These are phyloP conservation scores for Hucho hucho DNA, from an alignment of 2,113 vertebrate genomes.

Conservation along the genomic window DNA sequence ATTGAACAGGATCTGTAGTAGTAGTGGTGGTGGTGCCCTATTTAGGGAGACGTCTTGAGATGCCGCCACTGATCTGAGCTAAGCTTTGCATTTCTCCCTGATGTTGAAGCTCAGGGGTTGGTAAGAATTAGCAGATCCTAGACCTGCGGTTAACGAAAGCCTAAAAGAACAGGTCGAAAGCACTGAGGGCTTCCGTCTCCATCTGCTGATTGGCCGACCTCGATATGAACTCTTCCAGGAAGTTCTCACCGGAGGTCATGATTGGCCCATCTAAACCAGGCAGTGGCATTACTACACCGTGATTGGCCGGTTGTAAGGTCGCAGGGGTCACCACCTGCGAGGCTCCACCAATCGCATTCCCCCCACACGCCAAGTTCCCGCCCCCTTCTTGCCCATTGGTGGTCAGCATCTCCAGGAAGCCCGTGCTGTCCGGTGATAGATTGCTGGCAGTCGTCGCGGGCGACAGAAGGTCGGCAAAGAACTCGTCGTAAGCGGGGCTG, in stretches of 20 bases:
- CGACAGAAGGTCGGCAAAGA: constrained; percentile 84
- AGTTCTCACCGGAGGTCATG: constrained; percentile 64
- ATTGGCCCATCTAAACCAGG: constrained; percentile 38
- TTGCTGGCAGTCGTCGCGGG: constrained; percentile 70
- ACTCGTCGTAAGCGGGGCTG: constrained; percentile 68
- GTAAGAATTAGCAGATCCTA: too few species aligned
- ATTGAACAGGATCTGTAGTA: too few species aligned
- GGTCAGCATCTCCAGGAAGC: constrained; percentile 77
- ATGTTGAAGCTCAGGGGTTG: too few species aligned
- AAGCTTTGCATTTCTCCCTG: too few species aligned
- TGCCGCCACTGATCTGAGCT: too few species aligned
- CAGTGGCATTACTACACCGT: constrained; percentile 17
- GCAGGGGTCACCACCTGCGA: constrained; percentile 22
- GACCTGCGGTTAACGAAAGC: not conserved
- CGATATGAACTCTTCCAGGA: constrained; percentile 84
- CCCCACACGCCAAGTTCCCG: not conserved
- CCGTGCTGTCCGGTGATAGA: constrained; percentile 73
- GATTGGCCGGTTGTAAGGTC: constrained; percentile 34
- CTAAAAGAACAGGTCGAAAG: constrained; percentile 82
- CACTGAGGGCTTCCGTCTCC: constrained; percentile 74
- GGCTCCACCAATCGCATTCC: accelerated
- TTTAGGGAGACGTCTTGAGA: too few species aligned
- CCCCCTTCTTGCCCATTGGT: constrained; percentile 39
- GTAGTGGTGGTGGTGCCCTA: too few species aligned
- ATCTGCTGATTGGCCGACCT: constrained; percentile 66